Evolutionary conservation across 2,888 invertebrate genomes (phyloP).

Genomic region (Eudasyphora cyanicolor): DNA sequence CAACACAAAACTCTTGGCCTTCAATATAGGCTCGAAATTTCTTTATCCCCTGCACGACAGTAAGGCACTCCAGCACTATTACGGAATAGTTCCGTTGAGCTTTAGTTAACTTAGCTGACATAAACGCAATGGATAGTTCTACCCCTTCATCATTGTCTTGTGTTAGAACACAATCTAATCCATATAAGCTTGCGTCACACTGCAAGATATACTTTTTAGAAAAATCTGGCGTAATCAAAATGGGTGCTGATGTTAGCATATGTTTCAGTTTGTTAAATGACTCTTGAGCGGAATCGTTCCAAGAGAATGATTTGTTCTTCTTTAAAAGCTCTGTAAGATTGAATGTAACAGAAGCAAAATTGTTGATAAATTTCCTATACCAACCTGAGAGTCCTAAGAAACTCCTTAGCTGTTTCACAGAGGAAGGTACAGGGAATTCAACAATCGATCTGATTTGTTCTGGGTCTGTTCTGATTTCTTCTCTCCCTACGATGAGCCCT

Average conservation of each 20-base stretch:
- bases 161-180: not conserved
- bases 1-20: not conserved
- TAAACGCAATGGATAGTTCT: not conserved
- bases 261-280: conserved; percentile 19
- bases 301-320: conserved; percentile 12
- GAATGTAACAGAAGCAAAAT: conserved; percentile 38
- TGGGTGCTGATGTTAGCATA: conserved; percentile 27
- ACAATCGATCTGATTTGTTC: conserved; percentile 41
- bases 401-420: conserved; percentile 58
- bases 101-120: not conserved
- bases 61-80: not conserved
- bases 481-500: conserved; percentile 39
- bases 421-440: conserved; percentile 16
- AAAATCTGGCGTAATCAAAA: conserved; percentile 38
- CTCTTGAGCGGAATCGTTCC: not conserved
- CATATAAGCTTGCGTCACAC: conserved; percentile 44
- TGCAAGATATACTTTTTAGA: conserved; percentile 6
- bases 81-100: not conserved
- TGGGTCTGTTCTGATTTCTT: conserved; percentile 19
- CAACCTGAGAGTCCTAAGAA: conserved; percentile 65
- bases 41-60: not conserved
- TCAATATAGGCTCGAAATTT: not conserved
- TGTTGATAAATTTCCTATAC: conserved; percentile 64
- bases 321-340: conserved; percentile 3
- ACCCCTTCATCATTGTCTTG: not conserved